These are phyloP conservation scores for Ia io DNA, from an alignment of 2,113 vertebrate genomes.

Conservation along the genomic window DNA sequence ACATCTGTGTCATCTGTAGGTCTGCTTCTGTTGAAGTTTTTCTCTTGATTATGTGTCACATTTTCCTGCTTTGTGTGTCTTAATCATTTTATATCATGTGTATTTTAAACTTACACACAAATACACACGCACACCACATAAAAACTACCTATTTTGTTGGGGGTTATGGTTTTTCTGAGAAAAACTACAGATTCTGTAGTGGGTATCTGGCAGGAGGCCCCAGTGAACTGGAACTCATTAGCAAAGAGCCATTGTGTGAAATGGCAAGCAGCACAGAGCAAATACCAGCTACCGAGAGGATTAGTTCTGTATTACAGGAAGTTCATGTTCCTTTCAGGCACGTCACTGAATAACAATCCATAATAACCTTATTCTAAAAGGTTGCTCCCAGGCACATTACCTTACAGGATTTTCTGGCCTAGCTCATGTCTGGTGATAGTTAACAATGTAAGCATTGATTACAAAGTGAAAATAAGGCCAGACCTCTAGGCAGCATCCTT, in stretches of 20 bases:
- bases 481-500: neutral
- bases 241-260: conserved; percentile 48
- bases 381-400: neutral
- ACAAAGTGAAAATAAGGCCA: neutral
- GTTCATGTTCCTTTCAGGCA: conserved; percentile 39
- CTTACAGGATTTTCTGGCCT: conserved; percentile 26
- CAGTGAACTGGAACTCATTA: conserved; percentile 55
- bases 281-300: conserved; percentile 46
- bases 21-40: conserved; percentile 38
- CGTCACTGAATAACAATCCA: conserved; percentile 34
- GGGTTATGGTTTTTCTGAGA: neutral
- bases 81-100: neutral
- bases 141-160: conserved; percentile 11
- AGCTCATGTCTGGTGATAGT: neutral
- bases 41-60: neutral
- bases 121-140: neutral
- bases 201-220: neutral
- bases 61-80: neutral
- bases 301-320: conserved; percentile 30
- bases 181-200: neutral
- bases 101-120: conserved; percentile 27
- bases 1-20: neutral
- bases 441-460: neutral
- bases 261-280: conserved; percentile 44
- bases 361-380: conserved; percentile 40